Base-by-base conservation (phyloP, 2,888 invertebrate species). In the Philereme vetulata region DNA sequence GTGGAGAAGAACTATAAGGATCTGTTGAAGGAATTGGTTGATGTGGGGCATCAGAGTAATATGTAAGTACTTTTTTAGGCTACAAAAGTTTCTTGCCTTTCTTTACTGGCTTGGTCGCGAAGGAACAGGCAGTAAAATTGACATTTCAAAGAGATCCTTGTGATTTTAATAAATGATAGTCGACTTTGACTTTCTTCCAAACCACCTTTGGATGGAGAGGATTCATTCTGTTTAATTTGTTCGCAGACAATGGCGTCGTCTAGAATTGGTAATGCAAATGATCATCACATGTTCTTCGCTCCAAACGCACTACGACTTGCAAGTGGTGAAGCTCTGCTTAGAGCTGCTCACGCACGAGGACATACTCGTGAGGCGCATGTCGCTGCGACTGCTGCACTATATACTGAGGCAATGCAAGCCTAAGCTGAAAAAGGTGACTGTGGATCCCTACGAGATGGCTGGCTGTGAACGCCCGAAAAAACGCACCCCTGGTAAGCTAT, bases 181-280 rank as follows among this genome's bases (percentile, higher is more conserved):
- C n/a, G n/a, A n/a, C n/a, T n/a, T n/a, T n/a, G n/a, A n/a, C n/a
- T n/a, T n/a, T n/a, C 21, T 21, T 21, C 21, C 21, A 21, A 2
- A 21, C 2, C 1, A 21, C 21, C 21, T 21, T 21, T 21, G 21
- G 21, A 21, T 21, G 21, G 21, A 21, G 21, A 35, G 35, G 35
- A 35, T 6, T 35, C 1, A 38, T 6, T 38, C 6, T 6, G 6
- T 8, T 38, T 38, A 4, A 8, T 21, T 45, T 35, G 4, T 45
- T 59, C 44, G 5, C 67, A 95, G 96, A 32, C 96, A 96, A 79
- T 98, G 98, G 98, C 94, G 97, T 50, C 96, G 97, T 66, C 93
- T 95, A 52, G 93, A 95, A 67, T 93, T 97, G 82, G 95, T 95
- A 0, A 93, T 97, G 80, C 94, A 94, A 65, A 94, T 97, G 86